These are phyloP conservation scores for Scyliorhinus canicula DNA, from an alignment of 2,797 vertebrate genomes.

Conservation along the genomic window DNA sequence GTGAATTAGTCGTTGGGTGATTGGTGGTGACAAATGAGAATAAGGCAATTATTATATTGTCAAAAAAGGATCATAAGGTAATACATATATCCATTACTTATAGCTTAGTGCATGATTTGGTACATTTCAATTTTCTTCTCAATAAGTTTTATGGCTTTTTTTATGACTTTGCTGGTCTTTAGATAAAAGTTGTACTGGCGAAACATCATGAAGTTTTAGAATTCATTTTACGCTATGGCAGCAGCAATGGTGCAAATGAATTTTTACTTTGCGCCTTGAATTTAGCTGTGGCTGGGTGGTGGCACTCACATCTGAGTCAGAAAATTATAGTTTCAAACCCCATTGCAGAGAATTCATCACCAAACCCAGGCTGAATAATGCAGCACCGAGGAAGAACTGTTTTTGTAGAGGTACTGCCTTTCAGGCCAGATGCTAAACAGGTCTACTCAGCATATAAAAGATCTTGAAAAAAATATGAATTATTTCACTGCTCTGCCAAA, in stretches of 20 bases:
- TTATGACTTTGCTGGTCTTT: background rate
- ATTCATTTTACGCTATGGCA: background rate
- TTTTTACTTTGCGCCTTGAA: background rate
- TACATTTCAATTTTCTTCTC: constrained; percentile 16
- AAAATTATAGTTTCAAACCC: too few relatives aligned
- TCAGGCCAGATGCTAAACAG: background rate
- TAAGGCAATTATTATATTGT: background rate
- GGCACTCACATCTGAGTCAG: background rate
- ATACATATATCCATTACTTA: background rate
- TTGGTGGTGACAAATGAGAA: background rate
- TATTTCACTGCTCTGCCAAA: background rate
- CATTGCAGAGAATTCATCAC: background rate
- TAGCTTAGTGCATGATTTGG: background rate
- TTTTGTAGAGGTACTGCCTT: background rate
- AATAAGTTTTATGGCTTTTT: background rate
- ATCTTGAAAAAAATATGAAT: background rate
- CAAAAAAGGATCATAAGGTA: background rate
- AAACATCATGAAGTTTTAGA: background rate
- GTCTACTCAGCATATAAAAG: background rate
- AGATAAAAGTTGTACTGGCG: background rate
- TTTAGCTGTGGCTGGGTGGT: background rate
- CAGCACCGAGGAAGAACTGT: background rate
- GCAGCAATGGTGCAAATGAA: background rate
- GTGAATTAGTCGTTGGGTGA: background rate
- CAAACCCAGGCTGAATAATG: background rate